These are phyloP conservation scores for Osmerus mordax DNA, from an alignment of 2,113 vertebrate species.

Conservation along the genomic window DNA sequence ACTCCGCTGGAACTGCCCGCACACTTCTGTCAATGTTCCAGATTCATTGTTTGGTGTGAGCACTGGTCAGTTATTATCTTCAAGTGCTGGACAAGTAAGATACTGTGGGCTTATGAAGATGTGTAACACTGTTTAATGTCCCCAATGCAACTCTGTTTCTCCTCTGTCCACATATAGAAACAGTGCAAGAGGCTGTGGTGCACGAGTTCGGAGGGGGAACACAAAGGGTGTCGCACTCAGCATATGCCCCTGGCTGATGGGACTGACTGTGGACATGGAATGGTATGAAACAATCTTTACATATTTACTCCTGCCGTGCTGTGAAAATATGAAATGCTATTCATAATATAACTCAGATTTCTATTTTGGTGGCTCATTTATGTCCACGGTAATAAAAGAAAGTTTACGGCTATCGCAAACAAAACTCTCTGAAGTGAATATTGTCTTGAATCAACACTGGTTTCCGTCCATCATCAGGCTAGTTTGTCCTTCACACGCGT, in stretches of 20 bases:
- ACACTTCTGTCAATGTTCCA: not conserved
- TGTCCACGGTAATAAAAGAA: too few relatives aligned
- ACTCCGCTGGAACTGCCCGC: not conserved
- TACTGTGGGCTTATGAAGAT: not conserved
- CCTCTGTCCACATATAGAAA: constrained; percentile 71
- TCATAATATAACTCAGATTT: too few relatives aligned
- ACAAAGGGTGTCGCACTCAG: constrained; percentile 92
- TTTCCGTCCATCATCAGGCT: too few relatives aligned
- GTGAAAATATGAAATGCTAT: too few relatives aligned
- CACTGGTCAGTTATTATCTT: not conserved
- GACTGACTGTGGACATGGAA: constrained; percentile 86
- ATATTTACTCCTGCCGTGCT: too few relatives aligned
- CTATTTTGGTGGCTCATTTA: too few relatives aligned
- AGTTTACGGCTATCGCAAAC: too few relatives aligned
- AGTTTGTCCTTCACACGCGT: too few relatives aligned
- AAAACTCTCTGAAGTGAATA: too few relatives aligned
- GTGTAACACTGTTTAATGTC: not conserved
- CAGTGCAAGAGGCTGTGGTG: constrained; percentile 96
- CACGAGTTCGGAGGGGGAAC: constrained; percentile 85
- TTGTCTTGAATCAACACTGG: too few relatives aligned
- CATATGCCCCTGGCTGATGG: constrained; percentile 97
- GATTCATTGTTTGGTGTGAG: not conserved
- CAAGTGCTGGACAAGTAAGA: not conserved
- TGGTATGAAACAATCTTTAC: constrained; percentile 74
- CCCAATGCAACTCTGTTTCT: not conserved